Base-by-base conservation (phyloP, 2,888 invertebrate genomes). In the Globia sparganii region DNA sequence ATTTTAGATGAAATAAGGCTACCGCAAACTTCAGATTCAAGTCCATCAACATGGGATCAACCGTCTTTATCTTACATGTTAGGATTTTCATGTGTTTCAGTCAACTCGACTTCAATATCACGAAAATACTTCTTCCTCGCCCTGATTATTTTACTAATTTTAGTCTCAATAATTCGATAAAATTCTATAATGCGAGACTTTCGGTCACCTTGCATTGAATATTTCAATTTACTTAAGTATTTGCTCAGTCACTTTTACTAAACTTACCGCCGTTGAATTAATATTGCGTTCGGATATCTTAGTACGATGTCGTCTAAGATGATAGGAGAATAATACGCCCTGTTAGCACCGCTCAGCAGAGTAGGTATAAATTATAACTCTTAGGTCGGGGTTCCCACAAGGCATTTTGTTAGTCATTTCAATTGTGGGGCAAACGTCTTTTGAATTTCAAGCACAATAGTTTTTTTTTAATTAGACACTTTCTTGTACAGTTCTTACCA, bases 121-220 rank as follows among this genome's bases (percentile, higher is more conserved):
- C 64, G 5, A 28, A 68, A 62, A 67, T 28, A 3, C 18, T 11
- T 65, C 18, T 46, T 15, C 15, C 5, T 58, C 6, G 11, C 11
- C 21, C 21, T 37, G 9, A 31, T 40, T 77, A 40, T 56, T 15
- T 34, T n/a, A n/a, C 9, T 9, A 28, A 75, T 81, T 84, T 80
- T 31, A 34, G 0, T 58, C 11, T 46, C 0, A 43, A 67, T 34
- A n/a, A n/a, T 67, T 72, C 34, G 11, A 75, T 75, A 59, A 46
- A 75, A 68, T 49, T 53, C n/a, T 34, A 59, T 40, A 78, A 64
- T 68, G 25, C n/a, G n/a, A 62, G 18, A 72, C 69, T 75, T 87
- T 84, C 75, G 18, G 72, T 78, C 64, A 78, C 88, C 81, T 86
- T 84, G 86, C 56, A 40, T 72, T 66, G 4, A 78, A 79, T 81